Conservation (phyloP, 2,113 vertebrate genomes). For the Dasyornis broadbenti region DNA sequence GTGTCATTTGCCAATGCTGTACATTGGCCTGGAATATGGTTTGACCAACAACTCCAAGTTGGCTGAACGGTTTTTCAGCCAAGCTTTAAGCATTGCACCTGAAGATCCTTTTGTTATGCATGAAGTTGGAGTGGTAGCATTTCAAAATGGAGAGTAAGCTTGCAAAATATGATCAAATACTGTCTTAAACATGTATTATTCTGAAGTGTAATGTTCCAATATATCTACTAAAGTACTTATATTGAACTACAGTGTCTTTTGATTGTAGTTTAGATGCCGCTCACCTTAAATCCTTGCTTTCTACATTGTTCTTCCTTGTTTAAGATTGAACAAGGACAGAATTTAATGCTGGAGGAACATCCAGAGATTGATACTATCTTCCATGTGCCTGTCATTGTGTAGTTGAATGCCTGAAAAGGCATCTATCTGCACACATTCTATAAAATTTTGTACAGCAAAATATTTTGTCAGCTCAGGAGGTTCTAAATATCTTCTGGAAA, state of each 20-base stretch:
- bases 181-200: neutral
- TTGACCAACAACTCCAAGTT: slow-evolving; percentile 98
- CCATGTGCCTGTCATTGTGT: neutral
- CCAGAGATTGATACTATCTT: neutral
- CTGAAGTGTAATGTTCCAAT: neutral
- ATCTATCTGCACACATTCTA: neutral
- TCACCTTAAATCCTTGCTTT: neutral
- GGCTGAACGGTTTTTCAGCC: slow-evolving; percentile 97
- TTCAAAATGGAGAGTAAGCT: slow-evolving; percentile 98
- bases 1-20: slow-evolving; percentile 96
- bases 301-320: neutral
- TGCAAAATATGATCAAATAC: neutral
- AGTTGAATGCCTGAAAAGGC: neutral
- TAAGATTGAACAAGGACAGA: neutral
- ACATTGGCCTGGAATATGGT: slow-evolving; percentile 96
- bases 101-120: slow-evolving; percentile 99
- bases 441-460: neutral
- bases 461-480: neutral
- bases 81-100: slow-evolving; percentile 95
- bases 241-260: neutral
- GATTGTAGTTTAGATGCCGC: neutral
- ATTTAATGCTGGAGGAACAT: neutral
- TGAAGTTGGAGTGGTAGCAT: slow-evolving; percentile 96
- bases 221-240: neutral
- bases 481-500: neutral